Base-by-base conservation (phyloP, 2,888 invertebrate species). In the Chrysodeixis includens region DNA sequence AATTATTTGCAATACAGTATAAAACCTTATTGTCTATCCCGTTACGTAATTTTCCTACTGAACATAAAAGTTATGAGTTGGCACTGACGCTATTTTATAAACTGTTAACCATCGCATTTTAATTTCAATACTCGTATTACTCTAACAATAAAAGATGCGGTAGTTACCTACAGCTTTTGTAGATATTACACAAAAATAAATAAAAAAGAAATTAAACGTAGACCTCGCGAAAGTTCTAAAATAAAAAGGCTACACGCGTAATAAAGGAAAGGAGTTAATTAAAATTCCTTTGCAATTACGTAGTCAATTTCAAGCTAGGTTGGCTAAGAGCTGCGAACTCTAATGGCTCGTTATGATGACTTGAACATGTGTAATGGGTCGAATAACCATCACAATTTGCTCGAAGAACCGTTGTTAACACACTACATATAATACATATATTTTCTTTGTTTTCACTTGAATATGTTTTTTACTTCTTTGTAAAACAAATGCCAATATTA, bases 341-440 rank as follows among this genome's bases (percentile, higher is more conserved):
- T 52, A 71, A 71, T 68, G 62, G 57, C n/a, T 32, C 54, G 56
- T 74, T 66, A 64, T 67, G 65, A 58, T 62, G 66, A 66, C 70
- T 68, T 68, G 30, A 63, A 40, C 62, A 65, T 62, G 56, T 60
- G 61, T 74, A 74, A 74, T 76, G 66, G 52, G 6, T 14, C 12
- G 65, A 65, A 66, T 58, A 69, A 77, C 52, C 30, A 49, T 26
- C 16, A 18, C 59, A 53, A 61, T 65, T 74, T 55, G 26, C 51
- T 64, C 20, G 20, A 59, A 68, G 26, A 12, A 49, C 57, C 54
- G 1, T 63, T 60, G 60, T 69, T 57, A 62, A 61, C 60, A 58
- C 52, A 63, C 56, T 54, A 61, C 46, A 22, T 51, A n/a, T n/a
- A n/a, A n/a, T n/a, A n/a, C 26, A 26, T 26, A 26, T 4, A 52